These are phyloP conservation scores for Cerastis leucographa DNA, from an alignment of 2,888 invertebrate genomes.

Conservation along the genomic window DNA sequence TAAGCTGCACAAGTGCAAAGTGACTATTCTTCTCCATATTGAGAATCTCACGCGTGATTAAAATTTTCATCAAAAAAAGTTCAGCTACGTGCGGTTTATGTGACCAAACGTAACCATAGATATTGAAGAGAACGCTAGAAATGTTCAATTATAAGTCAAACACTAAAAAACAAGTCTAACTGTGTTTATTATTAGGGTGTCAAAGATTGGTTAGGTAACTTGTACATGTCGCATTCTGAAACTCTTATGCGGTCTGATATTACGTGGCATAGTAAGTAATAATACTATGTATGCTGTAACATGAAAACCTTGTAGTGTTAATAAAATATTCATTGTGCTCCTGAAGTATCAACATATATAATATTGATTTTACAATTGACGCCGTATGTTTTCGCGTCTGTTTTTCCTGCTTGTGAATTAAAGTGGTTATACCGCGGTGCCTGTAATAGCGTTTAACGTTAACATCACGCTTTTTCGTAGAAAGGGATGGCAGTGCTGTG, in stretches of 20 bases:
- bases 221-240: neutral
- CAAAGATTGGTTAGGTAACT: neutral
- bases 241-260: neutral
- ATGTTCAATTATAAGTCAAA: neutral
- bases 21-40: neutral
- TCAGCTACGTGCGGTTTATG: too few relatives aligned
- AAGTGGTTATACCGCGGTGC: neutral
- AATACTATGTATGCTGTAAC: neutral
- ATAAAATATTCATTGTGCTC: constrained; percentile 12
- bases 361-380: constrained; percentile 33
- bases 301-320: constrained; percentile 6
- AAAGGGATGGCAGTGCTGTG: neutral
- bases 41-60: neutral
- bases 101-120: too few relatives aligned
- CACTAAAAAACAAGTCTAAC: neutral
- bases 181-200: neutral
- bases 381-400: neutral
- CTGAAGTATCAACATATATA: neutral
- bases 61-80: too few relatives aligned
- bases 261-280: neutral
- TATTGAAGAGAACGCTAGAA: neutral
- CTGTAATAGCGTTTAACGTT: neutral
- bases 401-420: constrained; percentile 16
- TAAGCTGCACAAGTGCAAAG: neutral
- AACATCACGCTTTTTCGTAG: too few relatives aligned